Conservation (phyloP, 64 coral and sea anemone genomes). For the Montipora efflorescens region DNA sequence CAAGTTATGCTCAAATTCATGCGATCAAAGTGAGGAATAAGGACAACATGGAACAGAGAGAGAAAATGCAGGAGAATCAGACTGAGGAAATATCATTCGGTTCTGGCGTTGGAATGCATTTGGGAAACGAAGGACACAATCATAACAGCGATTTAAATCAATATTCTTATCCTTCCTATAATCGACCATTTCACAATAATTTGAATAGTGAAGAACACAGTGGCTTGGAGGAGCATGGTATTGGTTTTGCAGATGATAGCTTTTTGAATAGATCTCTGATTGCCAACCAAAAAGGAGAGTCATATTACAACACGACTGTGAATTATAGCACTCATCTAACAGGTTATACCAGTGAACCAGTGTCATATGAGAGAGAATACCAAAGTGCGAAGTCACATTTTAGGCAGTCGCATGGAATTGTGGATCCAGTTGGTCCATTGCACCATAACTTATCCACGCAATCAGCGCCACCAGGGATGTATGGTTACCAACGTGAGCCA, state of each 20-base stretch:
- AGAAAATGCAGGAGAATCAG: background rate
- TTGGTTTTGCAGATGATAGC: background rate
- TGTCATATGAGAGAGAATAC: background rate
- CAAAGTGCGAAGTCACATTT: slow-evolving; percentile 15
- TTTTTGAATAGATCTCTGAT: background rate
- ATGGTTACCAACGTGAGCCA: slow-evolving; percentile 58
- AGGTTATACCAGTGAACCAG: background rate
- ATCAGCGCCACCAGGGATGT: slow-evolving; percentile 78
- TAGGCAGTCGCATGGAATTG: background rate
- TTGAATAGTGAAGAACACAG: too few species aligned
- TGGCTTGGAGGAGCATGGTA: background rate
- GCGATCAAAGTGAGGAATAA: slow-evolving; percentile 53
- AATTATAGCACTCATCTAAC: background rate
- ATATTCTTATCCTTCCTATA: background rate
- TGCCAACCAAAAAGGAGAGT: background rate
- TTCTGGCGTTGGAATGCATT: background rate
- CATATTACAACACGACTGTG: background rate
- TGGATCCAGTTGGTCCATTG: slow-evolving; percentile 22
- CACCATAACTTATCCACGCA: slow-evolving; percentile 64
- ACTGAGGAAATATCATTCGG: background rate
- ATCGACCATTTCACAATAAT: too few species aligned
- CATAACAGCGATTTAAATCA: background rate
- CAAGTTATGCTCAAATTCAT: slow-evolving; percentile 74
- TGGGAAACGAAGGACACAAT: background rate
- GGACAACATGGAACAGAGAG: background rate